Evolutionary conservation across 2,888 invertebrate species (phyloP).

Genomic region (Prenolepis imparis): DNA sequence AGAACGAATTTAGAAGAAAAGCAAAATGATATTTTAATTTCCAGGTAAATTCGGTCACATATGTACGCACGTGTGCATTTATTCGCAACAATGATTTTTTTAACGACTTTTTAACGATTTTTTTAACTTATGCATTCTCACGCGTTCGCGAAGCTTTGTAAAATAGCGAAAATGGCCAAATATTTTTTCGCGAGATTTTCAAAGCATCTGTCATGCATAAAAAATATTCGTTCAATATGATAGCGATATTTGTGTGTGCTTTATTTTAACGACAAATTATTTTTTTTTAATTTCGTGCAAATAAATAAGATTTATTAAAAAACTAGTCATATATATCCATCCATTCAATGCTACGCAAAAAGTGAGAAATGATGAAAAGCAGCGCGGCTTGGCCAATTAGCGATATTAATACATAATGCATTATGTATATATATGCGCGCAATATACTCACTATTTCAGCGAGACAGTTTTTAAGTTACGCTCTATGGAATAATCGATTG

Average conservation of each 20-base stretch:
- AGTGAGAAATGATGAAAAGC: neutral
- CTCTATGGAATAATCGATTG: neutral
- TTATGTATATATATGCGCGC: neutral
- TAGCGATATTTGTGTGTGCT: neutral
- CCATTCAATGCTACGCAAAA: neutral
- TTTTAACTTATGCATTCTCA: neutral
- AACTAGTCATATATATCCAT: neutral
- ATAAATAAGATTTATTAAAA: neutral
- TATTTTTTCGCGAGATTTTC: neutral
- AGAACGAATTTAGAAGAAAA: no score
- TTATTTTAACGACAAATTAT: neutral
- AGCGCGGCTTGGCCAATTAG: neutral
- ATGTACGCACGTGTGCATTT: neutral
- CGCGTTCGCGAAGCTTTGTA: neutral
- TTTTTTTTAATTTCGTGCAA: neutral
- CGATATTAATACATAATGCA: neutral
- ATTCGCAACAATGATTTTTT: neutral
- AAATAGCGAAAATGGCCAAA: neutral
- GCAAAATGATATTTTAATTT: constrained; percentile 2
- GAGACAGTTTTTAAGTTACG: neutral
- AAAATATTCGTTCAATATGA: neutral
- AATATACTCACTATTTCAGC: neutral
- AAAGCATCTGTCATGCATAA: neutral
- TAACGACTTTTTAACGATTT: no score
- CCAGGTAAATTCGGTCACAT: neutral